Evolutionary conservation across 2,888 invertebrate genomes (phyloP).

Genomic region (Serrognathus titanus): DNA sequence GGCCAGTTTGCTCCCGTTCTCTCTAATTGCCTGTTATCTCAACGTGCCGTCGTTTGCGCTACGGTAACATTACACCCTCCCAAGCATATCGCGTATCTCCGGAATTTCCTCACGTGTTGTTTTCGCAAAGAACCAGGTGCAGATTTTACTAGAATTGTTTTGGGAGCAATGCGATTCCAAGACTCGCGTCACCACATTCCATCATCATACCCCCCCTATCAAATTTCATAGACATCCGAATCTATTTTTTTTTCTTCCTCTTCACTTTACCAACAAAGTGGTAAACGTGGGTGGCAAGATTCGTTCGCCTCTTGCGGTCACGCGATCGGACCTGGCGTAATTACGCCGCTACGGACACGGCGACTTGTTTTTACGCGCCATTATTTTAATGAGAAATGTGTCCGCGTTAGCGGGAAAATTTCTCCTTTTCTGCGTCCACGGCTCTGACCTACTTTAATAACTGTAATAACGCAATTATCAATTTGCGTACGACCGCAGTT

Average conservation of each 20-base stretch:
- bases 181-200: slow-evolving; percentile 3
- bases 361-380: slow-evolving; percentile 13
- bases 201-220: slow-evolving; percentile 2
- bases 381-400: neutral
- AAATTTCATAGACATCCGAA: too few relatives aligned
- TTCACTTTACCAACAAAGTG: neutral
- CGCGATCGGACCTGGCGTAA: slow-evolving; percentile 18
- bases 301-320: slow-evolving; percentile 18
- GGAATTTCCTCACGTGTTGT: slow-evolving; percentile 25
- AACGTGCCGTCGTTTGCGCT: slow-evolving; percentile 17
- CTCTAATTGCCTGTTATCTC: slow-evolving; percentile 16
- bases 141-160: slow-evolving; percentile 21
- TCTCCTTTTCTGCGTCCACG: neutral
- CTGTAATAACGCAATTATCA: neutral
- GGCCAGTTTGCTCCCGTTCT: slow-evolving; percentile 25
- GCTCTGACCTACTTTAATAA: neutral
- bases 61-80: slow-evolving; percentile 24
- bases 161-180: slow-evolving; percentile 15
- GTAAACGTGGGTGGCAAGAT: neutral
- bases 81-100: slow-evolving; percentile 16
- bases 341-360: slow-evolving; percentile 11
- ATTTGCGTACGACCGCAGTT: slow-evolving; percentile 1
- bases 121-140: slow-evolving; percentile 22
- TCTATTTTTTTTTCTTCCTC: neutral
- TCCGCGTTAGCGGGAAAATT: neutral